A percentile compares a stretch with the other conserved stretches of the same genome.
These are phyloP conservation scores for Cloeon dipterum DNA, from an alignment of 2,888 invertebrate species.

Conservation along the genomic window DNA sequence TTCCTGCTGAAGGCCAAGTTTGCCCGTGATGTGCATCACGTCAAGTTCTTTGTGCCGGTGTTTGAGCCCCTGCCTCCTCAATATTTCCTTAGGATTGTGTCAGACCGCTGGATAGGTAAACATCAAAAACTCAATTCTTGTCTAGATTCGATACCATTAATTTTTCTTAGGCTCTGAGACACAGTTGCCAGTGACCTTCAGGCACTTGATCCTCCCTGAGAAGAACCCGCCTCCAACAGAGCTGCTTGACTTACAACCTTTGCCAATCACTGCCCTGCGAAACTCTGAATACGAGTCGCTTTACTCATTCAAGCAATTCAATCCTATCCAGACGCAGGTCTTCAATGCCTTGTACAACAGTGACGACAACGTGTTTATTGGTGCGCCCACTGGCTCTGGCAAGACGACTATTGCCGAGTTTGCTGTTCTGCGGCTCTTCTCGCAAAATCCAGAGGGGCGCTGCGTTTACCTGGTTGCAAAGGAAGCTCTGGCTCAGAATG, in stretches of 20 bases:
- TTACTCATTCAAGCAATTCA: conserved; percentile 81
- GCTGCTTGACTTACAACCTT: conserved; percentile 82
- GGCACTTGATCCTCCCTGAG: conserved; percentile 91
- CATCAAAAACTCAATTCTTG: background rate
- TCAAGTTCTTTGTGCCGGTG: conserved; percentile 96
- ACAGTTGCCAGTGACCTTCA: conserved; percentile 87
- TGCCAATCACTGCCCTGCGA: conserved; percentile 74
- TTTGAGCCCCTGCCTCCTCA: conserved; percentile 97
- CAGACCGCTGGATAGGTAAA: conserved; percentile 64
- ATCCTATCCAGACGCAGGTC: conserved; percentile 95
- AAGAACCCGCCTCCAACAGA: conserved; percentile 97
- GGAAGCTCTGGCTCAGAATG: conserved; percentile 72
- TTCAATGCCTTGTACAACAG: conserved; percentile 97
- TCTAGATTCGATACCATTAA: too few species aligned
- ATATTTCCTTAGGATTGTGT: conserved; percentile 80
- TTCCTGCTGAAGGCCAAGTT: conserved; percentile 90
- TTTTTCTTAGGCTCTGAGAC: conserved; percentile 50
- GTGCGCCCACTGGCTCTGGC: conserved; percentile 68
- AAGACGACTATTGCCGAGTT: conserved; percentile 94
- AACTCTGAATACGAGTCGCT: conserved; percentile 68
- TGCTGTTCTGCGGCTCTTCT: conserved; percentile 70
- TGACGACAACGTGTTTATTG: conserved; percentile 94
- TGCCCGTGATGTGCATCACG: conserved; percentile 77
- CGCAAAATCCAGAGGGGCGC: conserved; percentile 47
- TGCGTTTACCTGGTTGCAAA: conserved; percentile 88